Base-by-base conservation (phyloP, 92 coral and sea anemone species). In the Zoanthus sociatus region DNA sequence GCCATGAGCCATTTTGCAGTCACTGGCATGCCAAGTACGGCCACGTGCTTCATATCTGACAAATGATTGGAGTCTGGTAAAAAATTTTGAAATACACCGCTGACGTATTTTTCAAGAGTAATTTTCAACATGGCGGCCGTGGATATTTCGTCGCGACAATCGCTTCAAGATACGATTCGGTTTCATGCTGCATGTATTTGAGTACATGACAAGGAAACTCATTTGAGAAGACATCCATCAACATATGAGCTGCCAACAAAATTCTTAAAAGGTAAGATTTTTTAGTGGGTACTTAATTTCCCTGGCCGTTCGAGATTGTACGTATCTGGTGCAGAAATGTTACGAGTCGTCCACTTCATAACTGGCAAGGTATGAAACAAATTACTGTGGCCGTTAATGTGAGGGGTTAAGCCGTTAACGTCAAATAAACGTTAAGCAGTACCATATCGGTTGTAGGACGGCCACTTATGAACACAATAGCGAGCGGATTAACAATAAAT, bases 51-150 rank as follows among this genome's bases (percentile, higher is more conserved):
- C 79, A 9, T 18, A 54, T 48, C 79, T 75, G 37, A 76, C 81
- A 9, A 26, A 53, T 76, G 81, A 76, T 51, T n/a, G 81, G 66
- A 76, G 81, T 61, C 68, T 61, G 68, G 68, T 61, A 61, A 61
- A 1, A 6, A 17, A 0, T 9, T 61, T 0, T 61, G 68, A 61
- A 61, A 61, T 61, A 61, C 26, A 61, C 68, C 68, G 68, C 68
- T 61, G 68, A 61, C 68, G 17, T 15, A 14, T 61, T 61, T 61
- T 61, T 61, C 68, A 61, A 61, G 21, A 14, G 4, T 8, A 56
- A 16, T 12, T 16, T 56, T 14, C 64, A 50, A 50, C 54, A 50
- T 50, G 54, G 54, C 54, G 1, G 54, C 42, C 42, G 42, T 33
- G 42, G 42, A 1, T 33, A 33, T 33, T 33, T 33, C 42, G 42